These are phyloP conservation scores for Caenorhabditis sp. DNA, from an alignment of 2,888 invertebrate genomes.

Conservation along the genomic window DNA sequence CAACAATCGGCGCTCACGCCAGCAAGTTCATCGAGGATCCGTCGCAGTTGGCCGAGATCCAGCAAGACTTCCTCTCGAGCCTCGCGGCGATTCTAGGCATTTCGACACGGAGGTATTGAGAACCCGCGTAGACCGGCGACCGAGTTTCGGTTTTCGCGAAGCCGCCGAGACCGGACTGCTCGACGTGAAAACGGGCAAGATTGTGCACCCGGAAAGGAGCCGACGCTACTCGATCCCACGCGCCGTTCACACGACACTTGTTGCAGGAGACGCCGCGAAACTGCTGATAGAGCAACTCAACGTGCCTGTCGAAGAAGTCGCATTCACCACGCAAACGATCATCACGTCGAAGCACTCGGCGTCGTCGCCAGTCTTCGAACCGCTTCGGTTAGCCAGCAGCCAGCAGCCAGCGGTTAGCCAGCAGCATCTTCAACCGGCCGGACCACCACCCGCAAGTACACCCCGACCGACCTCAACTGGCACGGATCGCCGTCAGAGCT, in stretches of 20 bases:
- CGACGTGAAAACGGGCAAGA: slow-evolving; percentile 88
- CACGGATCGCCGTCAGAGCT: slow-evolving; percentile 74
- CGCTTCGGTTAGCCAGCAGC: slow-evolving; percentile 34
- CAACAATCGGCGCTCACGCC: slow-evolving; percentile 59
- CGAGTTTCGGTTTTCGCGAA: slow-evolving; percentile 87
- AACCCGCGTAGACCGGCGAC: slow-evolving; percentile 79
- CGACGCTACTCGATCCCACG: slow-evolving; percentile 89
- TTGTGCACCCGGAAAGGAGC: slow-evolving; percentile 90
- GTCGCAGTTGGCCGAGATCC: slow-evolving; percentile 76
- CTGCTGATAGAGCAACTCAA: slow-evolving; percentile 74
- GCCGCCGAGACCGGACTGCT: slow-evolving; percentile 88
- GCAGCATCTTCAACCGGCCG: slow-evolving; percentile 8
- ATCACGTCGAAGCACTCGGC: slow-evolving; percentile 37
- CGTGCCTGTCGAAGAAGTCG: slow-evolving; percentile 57
- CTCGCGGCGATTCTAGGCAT: slow-evolving; percentile 69
- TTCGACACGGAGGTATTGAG: slow-evolving; percentile 74
- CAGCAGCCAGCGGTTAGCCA: too few species aligned
- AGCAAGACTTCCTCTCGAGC: slow-evolving; percentile 76
- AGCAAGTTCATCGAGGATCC: slow-evolving; percentile 76
- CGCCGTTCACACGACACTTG: slow-evolving; percentile 86
- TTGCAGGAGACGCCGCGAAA: slow-evolving; percentile 72
- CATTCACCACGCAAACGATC: slow-evolving; percentile 43
- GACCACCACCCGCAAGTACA: slow-evolving; percentile 59
- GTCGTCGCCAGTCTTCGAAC: slow-evolving; percentile 30
- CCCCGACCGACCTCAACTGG: slow-evolving; percentile 74